A percentile compares a stretch with the other conserved stretches of the same genome.
phyloP scores from a whole-genome alignment of 1,140 invertebrate species.

The Antheraea mylitta region DNA sequence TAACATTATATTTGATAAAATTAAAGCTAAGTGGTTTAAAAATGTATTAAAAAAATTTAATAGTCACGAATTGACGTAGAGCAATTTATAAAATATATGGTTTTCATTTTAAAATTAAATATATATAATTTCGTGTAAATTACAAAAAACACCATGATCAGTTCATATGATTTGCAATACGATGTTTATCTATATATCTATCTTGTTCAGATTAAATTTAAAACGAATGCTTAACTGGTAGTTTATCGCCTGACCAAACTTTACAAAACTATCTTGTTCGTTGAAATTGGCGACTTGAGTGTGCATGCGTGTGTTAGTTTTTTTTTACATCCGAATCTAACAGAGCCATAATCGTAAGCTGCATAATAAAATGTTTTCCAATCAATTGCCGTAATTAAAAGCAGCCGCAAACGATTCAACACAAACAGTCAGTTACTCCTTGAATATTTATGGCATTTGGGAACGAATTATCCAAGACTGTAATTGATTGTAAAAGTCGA shows the following conservation, averaged over 20 bases:
- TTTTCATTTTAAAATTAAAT: too few relatives aligned
- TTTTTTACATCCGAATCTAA: slow-evolving; percentile 7
- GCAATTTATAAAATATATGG: too few relatives aligned
- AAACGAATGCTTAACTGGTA: not conserved
- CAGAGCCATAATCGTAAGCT: slow-evolving; percentile 25
- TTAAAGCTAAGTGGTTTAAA: too few relatives aligned
- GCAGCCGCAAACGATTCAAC: slow-evolving; percentile 36
- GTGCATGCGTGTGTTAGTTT: not conserved
- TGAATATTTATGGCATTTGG: slow-evolving; percentile 46
- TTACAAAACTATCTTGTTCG: not conserved
- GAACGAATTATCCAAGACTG: slow-evolving; percentile 42
- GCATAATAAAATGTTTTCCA: slow-evolving; percentile 32
- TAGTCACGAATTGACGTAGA: too few relatives aligned
- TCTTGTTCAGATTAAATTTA: too few relatives aligned
- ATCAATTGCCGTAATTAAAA: slow-evolving; percentile 49
- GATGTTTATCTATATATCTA: too few relatives aligned
- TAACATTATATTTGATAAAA: too few relatives aligned
- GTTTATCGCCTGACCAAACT: not conserved
- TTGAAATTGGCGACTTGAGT: not conserved
- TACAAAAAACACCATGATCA: too few relatives aligned
- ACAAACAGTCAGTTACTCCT: slow-evolving; percentile 39
- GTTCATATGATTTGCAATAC: too few relatives aligned
- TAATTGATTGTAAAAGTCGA: slow-evolving; percentile 69
- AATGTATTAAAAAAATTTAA: too few relatives aligned
- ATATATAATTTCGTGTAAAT: too few relatives aligned